Evolutionary conservation across 2,113 vertebrate genomes (phyloP).

Genomic region (Tyto alba): DNA sequence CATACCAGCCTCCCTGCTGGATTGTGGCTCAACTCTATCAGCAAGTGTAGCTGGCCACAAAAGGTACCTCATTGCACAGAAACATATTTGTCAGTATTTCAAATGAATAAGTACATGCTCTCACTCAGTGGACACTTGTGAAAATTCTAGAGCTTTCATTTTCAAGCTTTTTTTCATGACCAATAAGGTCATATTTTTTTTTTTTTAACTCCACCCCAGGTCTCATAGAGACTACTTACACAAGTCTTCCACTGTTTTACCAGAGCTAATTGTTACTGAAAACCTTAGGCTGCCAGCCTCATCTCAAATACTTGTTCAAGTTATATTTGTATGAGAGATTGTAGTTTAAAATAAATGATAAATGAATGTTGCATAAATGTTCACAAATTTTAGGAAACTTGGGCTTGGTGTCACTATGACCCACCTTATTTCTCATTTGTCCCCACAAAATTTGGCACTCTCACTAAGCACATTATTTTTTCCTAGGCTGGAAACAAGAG

Average conservation of each 20-base stretch:
- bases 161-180: conserved; percentile 30
- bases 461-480: neutral
- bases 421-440: neutral
- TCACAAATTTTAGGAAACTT: neutral
- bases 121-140: neutral
- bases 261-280: conserved; percentile 10
- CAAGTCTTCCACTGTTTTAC: neutral
- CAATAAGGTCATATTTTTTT: neutral
- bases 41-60: conserved; percentile 12
- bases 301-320: conserved; percentile 2
- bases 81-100: conserved; percentile 34
- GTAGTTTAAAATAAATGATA: conserved; percentile 24
- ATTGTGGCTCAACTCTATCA: conserved; percentile 44
- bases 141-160: conserved; percentile 42
- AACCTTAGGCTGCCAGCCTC: conserved; percentile 7
- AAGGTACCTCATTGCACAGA: conserved; percentile 39
- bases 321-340: neutral
- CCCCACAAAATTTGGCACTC: neutral
- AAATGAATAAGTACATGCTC: conserved; percentile 52
- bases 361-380: conserved; percentile 22
- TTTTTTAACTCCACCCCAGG: neutral
- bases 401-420: neutral
- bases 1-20: neutral
- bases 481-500: neutral
- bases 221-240: neutral